phyloP scores from a whole-genome alignment of 1,140 invertebrate genomes.

The Saxidomus purpurata region DNA sequence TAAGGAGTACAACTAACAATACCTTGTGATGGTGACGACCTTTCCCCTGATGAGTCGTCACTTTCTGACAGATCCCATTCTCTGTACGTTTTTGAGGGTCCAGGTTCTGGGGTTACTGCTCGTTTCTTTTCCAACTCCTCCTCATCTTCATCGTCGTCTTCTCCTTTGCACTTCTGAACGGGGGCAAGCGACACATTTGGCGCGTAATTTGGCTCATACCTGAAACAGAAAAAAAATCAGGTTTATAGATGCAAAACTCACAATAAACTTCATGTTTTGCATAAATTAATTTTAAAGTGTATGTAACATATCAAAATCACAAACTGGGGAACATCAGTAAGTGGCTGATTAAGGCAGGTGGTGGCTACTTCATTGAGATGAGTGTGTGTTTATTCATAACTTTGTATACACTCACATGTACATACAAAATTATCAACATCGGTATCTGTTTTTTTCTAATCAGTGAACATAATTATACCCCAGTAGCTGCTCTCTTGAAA shows the following conservation, averaged over 20 bases:
- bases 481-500: no score
- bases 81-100: slow-evolving; percentile 66
- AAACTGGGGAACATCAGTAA: no score
- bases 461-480: no score
- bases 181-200: slow-evolving; percentile 85
- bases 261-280: not conserved
- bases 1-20: slow-evolving; percentile 31
- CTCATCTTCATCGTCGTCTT: slow-evolving; percentile 71
- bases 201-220: slow-evolving; percentile 84
- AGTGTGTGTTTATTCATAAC: no score
- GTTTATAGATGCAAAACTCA: not conserved
- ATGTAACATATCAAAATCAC: no score
- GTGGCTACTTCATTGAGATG: no score
- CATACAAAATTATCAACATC: no score
- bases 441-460: no score
- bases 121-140: slow-evolving; percentile 63
- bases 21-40: slow-evolving; percentile 77
- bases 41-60: slow-evolving; percentile 78
- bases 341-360: not conserved
- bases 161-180: slow-evolving; percentile 73
- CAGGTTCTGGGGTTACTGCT: slow-evolving; percentile 12
- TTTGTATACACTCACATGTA: no score
- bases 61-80: slow-evolving; percentile 82
- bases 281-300: no score
- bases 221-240: slow-evolving; percentile 61